These are phyloP conservation scores for Stegodyphus dumicola DNA, from an alignment of 1,140 invertebrate genomes.

Conservation along the genomic window DNA sequence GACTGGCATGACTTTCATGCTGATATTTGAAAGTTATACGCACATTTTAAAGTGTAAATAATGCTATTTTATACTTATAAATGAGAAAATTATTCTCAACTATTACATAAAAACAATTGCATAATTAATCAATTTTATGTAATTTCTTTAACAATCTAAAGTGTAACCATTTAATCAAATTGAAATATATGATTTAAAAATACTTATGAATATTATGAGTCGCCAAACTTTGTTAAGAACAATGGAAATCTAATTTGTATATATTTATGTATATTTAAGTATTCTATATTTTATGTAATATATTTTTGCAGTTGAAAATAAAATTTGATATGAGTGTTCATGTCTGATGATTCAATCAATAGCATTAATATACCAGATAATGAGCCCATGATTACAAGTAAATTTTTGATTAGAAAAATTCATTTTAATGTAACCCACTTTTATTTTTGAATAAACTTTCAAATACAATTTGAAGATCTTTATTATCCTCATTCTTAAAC, in stretches of 20 bases:
- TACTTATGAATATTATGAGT: not conserved
- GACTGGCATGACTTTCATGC: too few relatives aligned
- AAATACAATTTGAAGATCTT: not conserved
- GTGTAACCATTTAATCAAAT: not conserved
- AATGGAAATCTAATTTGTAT: not conserved
- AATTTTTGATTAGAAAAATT: not conserved
- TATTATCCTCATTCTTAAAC: too few relatives aligned
- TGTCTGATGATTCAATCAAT: not conserved
- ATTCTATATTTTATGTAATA: not conserved
- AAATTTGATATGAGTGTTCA: not conserved
- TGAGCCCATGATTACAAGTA: not conserved
- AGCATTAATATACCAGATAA: not conserved
- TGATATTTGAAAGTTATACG: too few relatives aligned
- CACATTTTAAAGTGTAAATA: too few relatives aligned
- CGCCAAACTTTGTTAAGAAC: not conserved
- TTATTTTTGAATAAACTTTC: not conserved
- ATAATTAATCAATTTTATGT: not conserved
- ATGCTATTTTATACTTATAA: too few relatives aligned
- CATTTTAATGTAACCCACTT: not conserved
- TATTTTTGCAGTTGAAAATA: not conserved
- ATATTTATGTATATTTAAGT: conserved; percentile 1
- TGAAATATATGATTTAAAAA: not conserved
- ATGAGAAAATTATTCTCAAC: not conserved
- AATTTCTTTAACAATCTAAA: not conserved
- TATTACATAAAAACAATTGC: not conserved